Conservation (phyloP, 2,888 invertebrate genomes). For the Chironomus riparius region DNA sequence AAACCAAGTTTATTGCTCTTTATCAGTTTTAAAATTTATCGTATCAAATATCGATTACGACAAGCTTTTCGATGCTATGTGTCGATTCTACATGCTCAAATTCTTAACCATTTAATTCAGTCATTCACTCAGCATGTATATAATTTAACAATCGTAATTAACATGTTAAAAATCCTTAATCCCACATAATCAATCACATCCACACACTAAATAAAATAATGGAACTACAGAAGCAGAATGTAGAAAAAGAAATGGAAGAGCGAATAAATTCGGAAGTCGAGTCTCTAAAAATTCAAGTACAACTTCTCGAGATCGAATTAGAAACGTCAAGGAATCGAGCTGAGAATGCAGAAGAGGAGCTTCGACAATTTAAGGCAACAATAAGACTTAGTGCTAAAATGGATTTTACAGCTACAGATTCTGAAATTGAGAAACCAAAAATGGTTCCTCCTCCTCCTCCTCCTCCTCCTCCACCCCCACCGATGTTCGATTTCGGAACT, state of each 20-base stretch:
- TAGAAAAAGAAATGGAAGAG: conserved; percentile 47
- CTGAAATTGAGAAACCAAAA: conserved; percentile 35
- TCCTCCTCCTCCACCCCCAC: conserved; percentile 36
- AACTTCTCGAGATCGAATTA: conserved; percentile 48
- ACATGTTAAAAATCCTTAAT: neutral
- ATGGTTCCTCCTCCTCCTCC: conserved; percentile 35
- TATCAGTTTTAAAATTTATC: no score
- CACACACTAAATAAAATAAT: neutral
- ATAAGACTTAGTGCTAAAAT: neutral
- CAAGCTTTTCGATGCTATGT: no score
- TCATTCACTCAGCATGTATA: neutral
- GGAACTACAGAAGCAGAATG: conserved; percentile 43
- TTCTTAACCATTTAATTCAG: neutral
- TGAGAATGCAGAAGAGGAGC: conserved; percentile 45
- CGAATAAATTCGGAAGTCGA: conserved; percentile 47
- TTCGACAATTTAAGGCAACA: conserved; percentile 33
- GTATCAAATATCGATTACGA: no score
- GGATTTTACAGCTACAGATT: conserved; percentile 30
- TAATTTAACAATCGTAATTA: neutral
- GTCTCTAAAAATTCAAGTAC: conserved; percentile 48
- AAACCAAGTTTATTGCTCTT: no score
- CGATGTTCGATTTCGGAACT: conserved; percentile 34
- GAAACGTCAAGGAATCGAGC: conserved; percentile 45
- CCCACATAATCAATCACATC: no score
- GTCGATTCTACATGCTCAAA: neutral